Base-by-base conservation (phyloP, 1,140 invertebrate genomes). In the Coelopa frigida region DNA sequence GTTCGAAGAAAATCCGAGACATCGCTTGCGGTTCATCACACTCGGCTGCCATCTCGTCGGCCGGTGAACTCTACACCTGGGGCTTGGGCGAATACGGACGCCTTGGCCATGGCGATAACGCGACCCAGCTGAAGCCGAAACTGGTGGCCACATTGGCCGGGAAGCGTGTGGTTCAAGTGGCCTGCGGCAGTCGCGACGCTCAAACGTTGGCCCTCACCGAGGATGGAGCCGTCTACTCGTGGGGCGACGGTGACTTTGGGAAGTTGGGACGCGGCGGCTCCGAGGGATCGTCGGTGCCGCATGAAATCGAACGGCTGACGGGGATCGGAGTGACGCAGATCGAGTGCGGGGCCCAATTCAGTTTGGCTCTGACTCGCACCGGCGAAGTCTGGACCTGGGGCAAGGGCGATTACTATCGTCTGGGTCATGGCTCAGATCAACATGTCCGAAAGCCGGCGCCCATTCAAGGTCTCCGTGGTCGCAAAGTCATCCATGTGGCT, bases 331-430 rank as follows among this genome's bases (percentile, higher is more conserved):
- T 97, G 0, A 73, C 84, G 23, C 92, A 96, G 72, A 89, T 98
- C 21, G 93, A 95, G 66, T 98, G 93, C 66, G 94, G 94, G 0
- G 93, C 93, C 1, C 93, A 97, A 69, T 97, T 97, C 61, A 94
- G 91, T 11, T 70, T 97, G 4, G 92, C 92, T 1, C 67, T 96
- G 4, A 95, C 92, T 0, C 87, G 89, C 59, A 78, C 58, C 33
- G 66, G 66, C 1, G 66, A 83, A 74, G 87, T 97, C 0, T 96
- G 91, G 90, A 96, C 93, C 1, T 96, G 93, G 93, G 93, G 93
- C 33, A 97, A 98, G 38, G 93, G 93, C 2, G 92, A 97, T 68
- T 97, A 95, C 60, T 96, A 89, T 61, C 79, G 93, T 0, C 72
- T 96, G 5, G 93, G 93, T 1, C 91, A 95, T 61, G 91, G 91